Evolutionary conservation across 2,797 vertebrate species (phyloP), one percentile per base, ranked within the genome.

Genomic region (Myotis planiceps): DNA sequence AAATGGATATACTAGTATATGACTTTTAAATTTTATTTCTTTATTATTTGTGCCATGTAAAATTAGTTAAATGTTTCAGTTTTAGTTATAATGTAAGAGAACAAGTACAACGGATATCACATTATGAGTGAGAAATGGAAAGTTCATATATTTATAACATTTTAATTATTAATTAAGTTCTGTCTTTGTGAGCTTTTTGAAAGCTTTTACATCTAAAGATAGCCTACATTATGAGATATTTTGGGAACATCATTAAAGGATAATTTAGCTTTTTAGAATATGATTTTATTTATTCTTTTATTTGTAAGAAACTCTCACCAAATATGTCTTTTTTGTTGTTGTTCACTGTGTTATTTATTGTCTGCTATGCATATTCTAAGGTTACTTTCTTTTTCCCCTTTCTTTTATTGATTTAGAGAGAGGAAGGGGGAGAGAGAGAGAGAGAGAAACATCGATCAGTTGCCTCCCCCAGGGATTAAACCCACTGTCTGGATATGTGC

Each of bases 61-160:
- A 51, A 69, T 13, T 60, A 2, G 12, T 74, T 88, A 92, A 58
- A 29, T 95, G 9, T 76, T 92, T 88, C 74, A 23, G 5, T 55
- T 95, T 60, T 86, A 29, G 58, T 79, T 96, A 51, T 71, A 83
- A 92, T 76, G 78, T 74, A n/a, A 68, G 4, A 51, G 51, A 89
- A 45, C 4, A 63, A 34, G 49, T 49, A 72, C 6, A 85, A 63
- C 3, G 69, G 27, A 88, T 5, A 60, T 89, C 55, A 74, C 19
- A 42, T 86, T 58, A n/a, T 71, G 10, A 83, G 53, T 13, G 32
- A 84, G 13, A 93, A 89, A 68, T 82, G 32, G 27, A 76, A 86
- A 94, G 60, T 82, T 69, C 9, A 37, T 68, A 34, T 84, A 39
- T 49, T 88, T 80, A 60, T 92, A 88, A 47, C 5, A 16, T 18